These are phyloP conservation scores for Pristiophorus japonicus DNA, from an alignment of 2,113 vertebrate species.

Conservation along the genomic window DNA sequence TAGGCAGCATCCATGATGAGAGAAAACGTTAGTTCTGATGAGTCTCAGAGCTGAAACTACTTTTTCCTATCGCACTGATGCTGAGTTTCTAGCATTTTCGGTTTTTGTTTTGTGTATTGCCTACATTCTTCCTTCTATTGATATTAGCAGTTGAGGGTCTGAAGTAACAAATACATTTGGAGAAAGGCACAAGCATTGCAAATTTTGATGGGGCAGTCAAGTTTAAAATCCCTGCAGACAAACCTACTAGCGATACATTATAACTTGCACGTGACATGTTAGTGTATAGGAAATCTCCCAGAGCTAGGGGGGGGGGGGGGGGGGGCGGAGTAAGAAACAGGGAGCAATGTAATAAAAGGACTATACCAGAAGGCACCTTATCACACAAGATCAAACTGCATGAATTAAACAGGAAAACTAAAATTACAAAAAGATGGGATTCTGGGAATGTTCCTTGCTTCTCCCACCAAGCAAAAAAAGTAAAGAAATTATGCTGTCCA, in stretches of 20 bases:
- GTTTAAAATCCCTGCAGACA: neutral
- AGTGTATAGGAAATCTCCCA: neutral
- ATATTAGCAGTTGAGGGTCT: neutral
- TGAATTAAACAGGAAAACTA: neutral
- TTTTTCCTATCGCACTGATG: too few relatives aligned
- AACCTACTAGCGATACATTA: neutral
- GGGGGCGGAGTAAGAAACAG: too few relatives aligned
- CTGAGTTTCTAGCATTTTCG: too few relatives aligned
- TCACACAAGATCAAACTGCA: neutral
- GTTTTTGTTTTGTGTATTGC: too few relatives aligned
- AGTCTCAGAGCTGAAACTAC: too few relatives aligned
- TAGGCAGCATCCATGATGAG: too few relatives aligned
- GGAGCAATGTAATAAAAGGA: neutral
- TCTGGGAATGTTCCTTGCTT: neutral
- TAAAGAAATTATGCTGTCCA: neutral
- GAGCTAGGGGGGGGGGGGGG: neutral
- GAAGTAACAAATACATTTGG: neutral
- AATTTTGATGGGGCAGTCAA: neutral
- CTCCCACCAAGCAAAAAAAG: neutral
- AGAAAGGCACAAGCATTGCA: neutral
- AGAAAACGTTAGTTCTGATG: too few relatives aligned
- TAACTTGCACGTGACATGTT: neutral
- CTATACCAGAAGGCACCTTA: neutral
- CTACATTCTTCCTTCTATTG: neutral
- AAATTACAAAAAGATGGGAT: neutral